phyloP scores from a whole-genome alignment of 2,797 vertebrate genomes.

The Leptoclinus maculatus region DNA sequence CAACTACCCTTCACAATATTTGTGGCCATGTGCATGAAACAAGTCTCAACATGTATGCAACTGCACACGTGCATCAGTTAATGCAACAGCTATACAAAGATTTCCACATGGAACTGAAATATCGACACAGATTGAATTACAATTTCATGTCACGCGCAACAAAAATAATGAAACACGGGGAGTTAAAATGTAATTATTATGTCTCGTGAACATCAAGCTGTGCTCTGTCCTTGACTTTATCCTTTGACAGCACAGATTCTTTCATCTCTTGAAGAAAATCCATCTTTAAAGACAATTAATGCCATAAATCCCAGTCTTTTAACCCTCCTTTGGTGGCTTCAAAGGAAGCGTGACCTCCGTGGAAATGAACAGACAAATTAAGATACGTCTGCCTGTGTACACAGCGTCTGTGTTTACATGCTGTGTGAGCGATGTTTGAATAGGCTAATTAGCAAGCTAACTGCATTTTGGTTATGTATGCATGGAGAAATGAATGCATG shows the following conservation, averaged over 20 bases:
- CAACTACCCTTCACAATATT: slow-evolving; percentile 5
- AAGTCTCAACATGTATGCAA: slow-evolving; percentile 7
- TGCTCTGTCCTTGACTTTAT: slow-evolving; percentile 16
- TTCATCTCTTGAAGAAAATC: slow-evolving; percentile 35
- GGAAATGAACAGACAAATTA: slow-evolving; percentile 22
- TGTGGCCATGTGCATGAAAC: slow-evolving; percentile 7
- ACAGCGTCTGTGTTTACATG: slow-evolving; percentile 33
- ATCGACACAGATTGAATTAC: not conserved
- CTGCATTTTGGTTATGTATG: slow-evolving; percentile 2
- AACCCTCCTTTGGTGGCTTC: slow-evolving; percentile 24
- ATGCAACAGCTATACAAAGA: slow-evolving; percentile 2
- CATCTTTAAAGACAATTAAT: slow-evolving; percentile 41
- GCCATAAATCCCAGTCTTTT: slow-evolving; percentile 1
- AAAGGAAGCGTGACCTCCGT: slow-evolving; percentile 34
- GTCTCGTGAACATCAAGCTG: slow-evolving; percentile 20
- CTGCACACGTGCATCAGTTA: slow-evolving; percentile 22
- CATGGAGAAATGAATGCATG: slow-evolving; percentile 4
- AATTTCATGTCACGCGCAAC: not conserved
- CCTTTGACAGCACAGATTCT: slow-evolving; percentile 19
- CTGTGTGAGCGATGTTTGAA: slow-evolving; percentile 24
- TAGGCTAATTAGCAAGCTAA: slow-evolving; percentile 38
- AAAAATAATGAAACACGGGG: not conserved
- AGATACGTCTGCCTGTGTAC: not conserved
- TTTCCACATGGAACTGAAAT: not conserved
- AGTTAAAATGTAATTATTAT: slow-evolving; percentile 24